Evolutionary conservation across 1,140 invertebrate species (phyloP), one percentile per base, ranked within the genome.

Genomic region (Drosophila grimshawi): DNA sequence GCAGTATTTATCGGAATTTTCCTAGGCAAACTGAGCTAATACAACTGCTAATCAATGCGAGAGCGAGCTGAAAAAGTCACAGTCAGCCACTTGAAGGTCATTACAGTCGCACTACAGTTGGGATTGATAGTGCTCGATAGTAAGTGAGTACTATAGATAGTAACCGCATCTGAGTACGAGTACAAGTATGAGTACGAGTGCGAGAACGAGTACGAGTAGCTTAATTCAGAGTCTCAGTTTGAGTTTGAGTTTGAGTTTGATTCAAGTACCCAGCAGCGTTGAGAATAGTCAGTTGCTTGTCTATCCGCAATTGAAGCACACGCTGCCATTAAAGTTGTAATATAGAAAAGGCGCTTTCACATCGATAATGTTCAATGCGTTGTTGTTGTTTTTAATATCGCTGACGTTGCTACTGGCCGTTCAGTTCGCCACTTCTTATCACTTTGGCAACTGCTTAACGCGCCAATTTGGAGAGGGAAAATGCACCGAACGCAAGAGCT

Each of bases 381-480:
- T 67, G 27, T n/a, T 56, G 41, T 65, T 35, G 5, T 10, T 68
- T 32, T n/a, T 60, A 8, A 3, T 19, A 11, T 33, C 30, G 29
- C 6, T 63, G 8, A 4, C 55, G 27, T 30, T 32, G 48, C 51
- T 65, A n/a, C 10, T 53, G 37, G 7, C 3, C 4, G 37, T 29
- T 6, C 51, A 52, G 19, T 29, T 35, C 8, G 19, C 19, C 19
- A 19, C 19, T 19, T 19, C 19, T 19, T 19, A 19, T 19, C 81
- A 85, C 52, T 85, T 65, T 35, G 81, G 81, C 37, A 86, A 75
- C 33, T 85, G 81, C 51, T 11, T 59, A 6, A 61, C 74, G 19
- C 8, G 6, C 29, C 51, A 61, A 3, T 86, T 64, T 29, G 81
- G 81, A 1, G 19, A 33, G 3, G 81, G 81, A 3, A 72, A 70